A percentile compares a stretch with the other conserved stretches of the same genome.
These are phyloP conservation scores for Sphaerophoria rueppellii DNA, from an alignment of 2,888 invertebrate genomes.

Conservation along the genomic window DNA sequence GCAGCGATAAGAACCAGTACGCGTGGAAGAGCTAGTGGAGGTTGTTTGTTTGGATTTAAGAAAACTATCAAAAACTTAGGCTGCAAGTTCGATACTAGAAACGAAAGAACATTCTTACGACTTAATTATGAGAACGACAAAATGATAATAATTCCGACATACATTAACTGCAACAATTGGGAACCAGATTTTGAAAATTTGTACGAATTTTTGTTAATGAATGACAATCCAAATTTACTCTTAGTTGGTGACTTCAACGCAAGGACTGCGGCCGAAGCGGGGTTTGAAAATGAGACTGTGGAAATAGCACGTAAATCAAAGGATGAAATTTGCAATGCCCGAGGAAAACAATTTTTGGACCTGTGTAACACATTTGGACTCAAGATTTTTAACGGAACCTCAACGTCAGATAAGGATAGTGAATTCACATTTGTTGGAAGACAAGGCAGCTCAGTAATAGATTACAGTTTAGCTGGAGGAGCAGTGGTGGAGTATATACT, in stretches of 20 bases:
- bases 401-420: not conserved
- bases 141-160: not conserved
- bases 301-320: not conserved
- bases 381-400: not conserved
- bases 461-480: not conserved
- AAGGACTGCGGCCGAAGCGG: not conserved
- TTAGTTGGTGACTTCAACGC: not conserved
- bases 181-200: not conserved
- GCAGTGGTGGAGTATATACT: not conserved
- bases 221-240: not conserved
- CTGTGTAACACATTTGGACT: not conserved
- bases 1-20: conserved; percentile 2
- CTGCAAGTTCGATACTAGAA: not conserved
- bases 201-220: conserved; percentile 2
- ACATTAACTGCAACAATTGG: not conserved
- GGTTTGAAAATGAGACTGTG: not conserved
- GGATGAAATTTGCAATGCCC: not conserved
- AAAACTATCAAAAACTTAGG: not conserved
- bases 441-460: not conserved
- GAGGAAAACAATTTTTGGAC: not conserved
- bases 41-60: conserved; percentile 3
- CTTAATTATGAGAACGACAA: not conserved
- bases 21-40: not conserved
- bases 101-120: not conserved
- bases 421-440: conserved; percentile 1